Base-by-base conservation (phyloP, 1,140 invertebrate genomes). In the Panulirus ornatus region DNA sequence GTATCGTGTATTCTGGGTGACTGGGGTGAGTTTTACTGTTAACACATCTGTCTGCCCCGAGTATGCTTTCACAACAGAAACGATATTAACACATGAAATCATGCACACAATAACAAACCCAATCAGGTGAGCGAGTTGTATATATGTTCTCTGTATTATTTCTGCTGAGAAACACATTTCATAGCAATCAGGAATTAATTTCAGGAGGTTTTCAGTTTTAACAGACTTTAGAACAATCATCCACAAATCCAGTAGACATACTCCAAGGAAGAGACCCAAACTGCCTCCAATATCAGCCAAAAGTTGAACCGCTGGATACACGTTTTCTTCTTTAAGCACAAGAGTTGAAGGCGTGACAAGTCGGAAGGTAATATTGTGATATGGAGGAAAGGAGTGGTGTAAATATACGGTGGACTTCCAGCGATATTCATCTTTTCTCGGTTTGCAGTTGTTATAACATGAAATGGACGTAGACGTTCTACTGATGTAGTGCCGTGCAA, bases 221-320 rank as follows among this genome's bases (percentile, higher is more conserved):
- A 19, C 19, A 22, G 19, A 58, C 19, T 22, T 58, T 58, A 58
- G n/a, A 0, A 66, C 16, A 27, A 30, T 30, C 58, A 30, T 86
- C 84, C 84, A 86, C 16, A 71, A 19, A 27, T 86, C 84, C 8
- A 86, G 71, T 34, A 76, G 47, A 63, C 44, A 86, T 22, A 78
- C 51, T 51, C 84, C 84, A 8, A 86, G 84, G 34, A 75, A 86
- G 8, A 86, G 34, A 30, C 84, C 84, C n/a, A 86, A 47, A 42
- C 73, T 76, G 3, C 84, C 84, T 2, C 84, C 71, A 30, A 76
- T 58, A 71, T 86, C 73, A 34, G 73, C 16, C 27, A 84, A 34
- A 44, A 84, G 44, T 19, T 73, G 83, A n/a, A 40, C 73, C 27
- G 73, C 3, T 8, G 84, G 73, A 27, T 86, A 86, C 34, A 86